Base-by-base conservation (phyloP, 2,888 invertebrate species). In the Caenorhabditis afra region DNA sequence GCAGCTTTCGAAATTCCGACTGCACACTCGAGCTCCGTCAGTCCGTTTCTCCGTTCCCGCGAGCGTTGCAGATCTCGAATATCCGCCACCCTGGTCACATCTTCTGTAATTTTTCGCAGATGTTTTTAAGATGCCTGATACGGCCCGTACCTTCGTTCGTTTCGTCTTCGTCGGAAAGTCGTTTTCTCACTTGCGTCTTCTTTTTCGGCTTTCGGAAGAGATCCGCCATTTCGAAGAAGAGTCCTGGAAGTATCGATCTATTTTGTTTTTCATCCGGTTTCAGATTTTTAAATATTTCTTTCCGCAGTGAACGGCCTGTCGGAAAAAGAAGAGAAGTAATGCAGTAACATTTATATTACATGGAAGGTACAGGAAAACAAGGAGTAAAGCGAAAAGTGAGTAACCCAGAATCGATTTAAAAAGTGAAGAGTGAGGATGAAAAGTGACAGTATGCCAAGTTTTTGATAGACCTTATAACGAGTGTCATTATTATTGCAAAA, bases 1-100 rank as follows among this genome's bases (percentile, higher is more conserved):
- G 82, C 84, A 0, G 84, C 84, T 47, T 80, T 79, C 29, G 86
- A 83, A 39, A 86, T 89, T 53, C 89, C 90, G 8, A 90, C 81
- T 1, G 90, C 90, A 58, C 88, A 87, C 66, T 90, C 90, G 10
- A 87, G 76, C 18, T 88, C 88, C 16, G 85, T 87, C 68, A 89
- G 77, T 18, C 89, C 89, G 59, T 86, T 85, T 50, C 82, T 82
- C 29, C 88, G 82, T 45, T 87, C 82, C 5, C 90, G 71, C 23
- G 85, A 77, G 35, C 81, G 79, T 71, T 90, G 90, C n/a, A 88
- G 73, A 41, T 90, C 90, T 50, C 82, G 79, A 35, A 90, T 87
- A 59, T 89, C 89, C 18, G 81, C 78, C 12, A 90, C 65, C 18
- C 75, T 41, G 0, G 68, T 23, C 1, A 53, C 49, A 2, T 79